Evolutionary conservation across 2,888 invertebrate genomes (phyloP).

Genomic region (Parapristionchus giblindavisi): DNA sequence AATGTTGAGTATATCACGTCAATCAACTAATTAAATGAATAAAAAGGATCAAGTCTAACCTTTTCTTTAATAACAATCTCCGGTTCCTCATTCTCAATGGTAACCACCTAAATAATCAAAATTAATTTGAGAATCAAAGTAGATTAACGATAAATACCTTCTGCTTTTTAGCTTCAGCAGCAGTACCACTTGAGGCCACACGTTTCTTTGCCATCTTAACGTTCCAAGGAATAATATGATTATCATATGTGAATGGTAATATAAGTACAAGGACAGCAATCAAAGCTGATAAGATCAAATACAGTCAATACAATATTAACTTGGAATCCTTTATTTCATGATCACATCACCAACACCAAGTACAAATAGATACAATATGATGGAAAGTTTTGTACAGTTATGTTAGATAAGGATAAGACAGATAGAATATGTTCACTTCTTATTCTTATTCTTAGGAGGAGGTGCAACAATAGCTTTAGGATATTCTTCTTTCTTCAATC

Average conservation of each 20-base stretch:
- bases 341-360: conserved; percentile 11
- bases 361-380: background rate
- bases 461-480: conserved; percentile 36
- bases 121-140: background rate
- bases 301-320: background rate
- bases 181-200: too few relatives aligned
- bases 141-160: too few relatives aligned
- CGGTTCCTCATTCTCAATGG: background rate
- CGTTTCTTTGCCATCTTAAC: too few relatives aligned
- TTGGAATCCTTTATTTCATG: background rate
- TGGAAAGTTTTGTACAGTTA: background rate
- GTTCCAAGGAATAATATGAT: too few relatives aligned
- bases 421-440: conserved; percentile 5
- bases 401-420: background rate
- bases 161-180: too few relatives aligned
- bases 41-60: too few relatives aligned
- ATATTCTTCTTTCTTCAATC: conserved; percentile 28
- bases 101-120: background rate
- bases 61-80: too few relatives aligned
- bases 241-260: too few relatives aligned
- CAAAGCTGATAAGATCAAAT: conserved; percentile 4
- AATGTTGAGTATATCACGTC: too few relatives aligned
- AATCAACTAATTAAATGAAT: too few relatives aligned
- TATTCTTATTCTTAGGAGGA: background rate
- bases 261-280: conserved; percentile 26